Percentiles rank a stretch among this genome's conserved stretches.
Conservation (phyloP, 2,113 vertebrate species). For the Struthio camelus region DNA sequence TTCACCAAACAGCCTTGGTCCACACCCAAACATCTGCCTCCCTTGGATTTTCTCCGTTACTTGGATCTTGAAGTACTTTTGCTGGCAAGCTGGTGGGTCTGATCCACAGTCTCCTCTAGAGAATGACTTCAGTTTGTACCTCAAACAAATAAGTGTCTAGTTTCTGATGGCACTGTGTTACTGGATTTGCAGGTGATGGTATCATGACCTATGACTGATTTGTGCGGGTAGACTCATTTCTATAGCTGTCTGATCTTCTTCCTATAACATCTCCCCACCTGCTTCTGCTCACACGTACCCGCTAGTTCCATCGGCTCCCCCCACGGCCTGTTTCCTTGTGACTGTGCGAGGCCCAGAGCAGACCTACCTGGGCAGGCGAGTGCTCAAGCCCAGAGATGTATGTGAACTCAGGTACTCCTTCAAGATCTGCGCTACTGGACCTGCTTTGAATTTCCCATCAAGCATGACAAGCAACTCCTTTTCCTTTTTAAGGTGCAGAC, state of each 20-base stretch:
- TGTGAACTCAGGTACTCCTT: not conserved
- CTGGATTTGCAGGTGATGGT: not conserved
- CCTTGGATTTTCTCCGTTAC: not conserved
- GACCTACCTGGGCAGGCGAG: fast-evolving
- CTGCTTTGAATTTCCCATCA: not conserved
- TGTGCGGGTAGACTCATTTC: not conserved
- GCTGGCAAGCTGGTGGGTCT: fast-evolving
- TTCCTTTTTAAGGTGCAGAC: not conserved
- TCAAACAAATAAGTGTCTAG: fast-evolving
- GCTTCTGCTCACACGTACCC: fast-evolving
- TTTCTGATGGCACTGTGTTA: not conserved
- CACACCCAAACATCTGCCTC: not conserved
- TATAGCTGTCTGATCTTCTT: not conserved
- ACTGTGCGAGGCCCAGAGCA: fast-evolving
- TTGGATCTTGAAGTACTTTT: not conserved
- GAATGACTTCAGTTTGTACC: not conserved
- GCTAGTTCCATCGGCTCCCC: fast-evolving
- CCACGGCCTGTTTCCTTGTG: fast-evolving
- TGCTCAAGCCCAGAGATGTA: not conserved
- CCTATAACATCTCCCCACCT: not conserved
- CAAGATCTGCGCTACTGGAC: not conserved
- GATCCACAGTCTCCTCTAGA: not conserved
- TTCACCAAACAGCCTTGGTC: not conserved
- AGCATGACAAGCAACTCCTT: not conserved
- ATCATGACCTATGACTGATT: not conserved